A percentile compares a stretch with the other conserved stretches of the same genome.
Conservation (phyloP, 2,113 vertebrate genomes). For the Phalacrocorax carbo region DNA sequence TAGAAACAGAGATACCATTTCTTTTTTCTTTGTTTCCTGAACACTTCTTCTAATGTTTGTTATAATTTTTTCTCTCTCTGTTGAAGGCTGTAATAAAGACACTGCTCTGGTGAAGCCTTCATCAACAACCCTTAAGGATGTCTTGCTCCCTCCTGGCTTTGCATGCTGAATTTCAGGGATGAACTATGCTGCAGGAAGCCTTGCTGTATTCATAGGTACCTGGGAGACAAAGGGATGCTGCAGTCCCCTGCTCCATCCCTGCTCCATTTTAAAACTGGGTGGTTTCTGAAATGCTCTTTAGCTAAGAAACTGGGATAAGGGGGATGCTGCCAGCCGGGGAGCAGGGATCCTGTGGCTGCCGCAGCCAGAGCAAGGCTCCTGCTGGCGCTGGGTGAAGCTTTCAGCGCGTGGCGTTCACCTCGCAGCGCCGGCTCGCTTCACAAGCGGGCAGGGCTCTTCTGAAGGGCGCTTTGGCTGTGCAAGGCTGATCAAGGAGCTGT, state of each 20-base stretch:
- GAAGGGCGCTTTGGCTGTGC: not conserved
- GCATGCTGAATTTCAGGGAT: not conserved
- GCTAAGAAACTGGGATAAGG: not conserved
- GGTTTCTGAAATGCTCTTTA: not conserved
- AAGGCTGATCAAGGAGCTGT: not conserved
- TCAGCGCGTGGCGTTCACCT: not conserved
- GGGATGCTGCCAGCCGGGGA: not conserved
- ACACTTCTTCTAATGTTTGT: not conserved
- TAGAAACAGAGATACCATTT: not conserved
- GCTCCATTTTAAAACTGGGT: not conserved
- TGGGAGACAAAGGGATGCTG: not conserved
- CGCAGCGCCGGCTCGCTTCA: accelerated
- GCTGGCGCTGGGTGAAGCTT: not conserved
- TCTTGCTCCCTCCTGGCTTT: not conserved
- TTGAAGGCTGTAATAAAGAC: not conserved
- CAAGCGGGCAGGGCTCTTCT: not conserved
- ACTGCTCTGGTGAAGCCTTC: not conserved
- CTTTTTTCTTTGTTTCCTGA: conserved; percentile 29
- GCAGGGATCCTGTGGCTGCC: not conserved
- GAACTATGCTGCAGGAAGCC: not conserved
- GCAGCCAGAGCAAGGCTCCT: not conserved
- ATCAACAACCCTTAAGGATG: not conserved
- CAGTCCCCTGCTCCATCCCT: not conserved
- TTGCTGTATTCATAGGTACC: not conserved
- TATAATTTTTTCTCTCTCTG: not conserved